phyloP scores from a whole-genome alignment of 2,888 invertebrate genomes.

The Xestia sexstrigata region DNA sequence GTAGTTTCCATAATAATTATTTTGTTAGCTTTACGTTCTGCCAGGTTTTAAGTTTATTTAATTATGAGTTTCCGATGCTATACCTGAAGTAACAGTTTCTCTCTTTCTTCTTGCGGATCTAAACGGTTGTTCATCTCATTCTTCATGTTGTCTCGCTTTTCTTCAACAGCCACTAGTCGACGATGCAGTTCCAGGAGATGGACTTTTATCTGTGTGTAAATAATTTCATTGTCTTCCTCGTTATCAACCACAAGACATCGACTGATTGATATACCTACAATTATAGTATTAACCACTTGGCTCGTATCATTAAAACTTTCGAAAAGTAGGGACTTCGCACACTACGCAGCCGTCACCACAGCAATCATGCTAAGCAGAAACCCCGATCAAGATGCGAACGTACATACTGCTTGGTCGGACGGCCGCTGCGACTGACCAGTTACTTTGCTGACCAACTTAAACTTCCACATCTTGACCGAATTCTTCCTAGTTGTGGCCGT shows the following conservation, averaged over 20 bases:
- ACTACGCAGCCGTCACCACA: background rate
- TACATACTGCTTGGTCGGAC: background rate
- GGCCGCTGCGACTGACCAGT: background rate
- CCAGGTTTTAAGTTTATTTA: background rate
- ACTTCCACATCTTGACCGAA: background rate
- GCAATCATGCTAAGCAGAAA: background rate
- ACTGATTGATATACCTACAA: background rate
- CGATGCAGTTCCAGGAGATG: constrained; percentile 85
- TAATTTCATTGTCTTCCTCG: background rate
- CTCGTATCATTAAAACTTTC: background rate
- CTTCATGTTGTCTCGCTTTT: constrained; percentile 91
- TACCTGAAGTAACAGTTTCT: constrained; percentile 93
- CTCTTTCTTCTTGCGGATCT: constrained; percentile 95
- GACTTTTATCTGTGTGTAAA: constrained; percentile 81
- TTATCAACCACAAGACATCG: background rate
- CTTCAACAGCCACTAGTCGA: constrained; percentile 81
- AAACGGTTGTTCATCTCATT: constrained; percentile 93
- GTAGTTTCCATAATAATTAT: background rate
- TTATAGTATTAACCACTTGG: background rate
- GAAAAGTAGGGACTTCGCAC: background rate
- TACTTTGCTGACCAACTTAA: background rate
- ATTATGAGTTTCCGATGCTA: no score
- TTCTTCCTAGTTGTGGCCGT: background rate
- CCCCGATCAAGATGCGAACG: background rate
- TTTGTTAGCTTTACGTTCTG: background rate